Percentiles rank a stretch among this genome's conserved stretches.
Conservation (phyloP, 2,888 invertebrate species). For the Lucinisca nassula region DNA sequence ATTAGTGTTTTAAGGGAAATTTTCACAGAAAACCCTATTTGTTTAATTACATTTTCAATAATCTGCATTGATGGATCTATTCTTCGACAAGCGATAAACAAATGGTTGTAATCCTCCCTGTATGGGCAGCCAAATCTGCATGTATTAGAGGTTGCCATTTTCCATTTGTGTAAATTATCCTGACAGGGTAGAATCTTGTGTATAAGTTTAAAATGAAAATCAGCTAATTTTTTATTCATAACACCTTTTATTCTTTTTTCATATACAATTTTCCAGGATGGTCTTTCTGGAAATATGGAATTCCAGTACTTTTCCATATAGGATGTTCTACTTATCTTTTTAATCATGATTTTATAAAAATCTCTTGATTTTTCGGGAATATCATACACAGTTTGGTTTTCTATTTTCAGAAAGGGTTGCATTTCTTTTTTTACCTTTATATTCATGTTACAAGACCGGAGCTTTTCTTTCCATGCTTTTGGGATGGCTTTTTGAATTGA, state of each 20-base stretch:
- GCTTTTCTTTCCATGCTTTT: background rate
- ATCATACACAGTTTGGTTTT: background rate
- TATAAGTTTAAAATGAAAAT: background rate
- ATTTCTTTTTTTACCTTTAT: background rate
- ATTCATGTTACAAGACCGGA: background rate
- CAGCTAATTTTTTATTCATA: background rate
- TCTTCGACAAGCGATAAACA: background rate
- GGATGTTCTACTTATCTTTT: background rate
- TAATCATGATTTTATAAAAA: background rate
- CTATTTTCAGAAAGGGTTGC: background rate
- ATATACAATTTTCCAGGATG: background rate
- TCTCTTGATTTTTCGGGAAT: background rate
- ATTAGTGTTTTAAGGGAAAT: too few relatives aligned
- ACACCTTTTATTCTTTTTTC: background rate
- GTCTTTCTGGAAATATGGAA: background rate
- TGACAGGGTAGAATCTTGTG: background rate
- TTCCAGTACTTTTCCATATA: background rate
- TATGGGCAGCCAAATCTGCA: background rate
- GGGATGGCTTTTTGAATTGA: background rate
- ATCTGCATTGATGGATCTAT: too few relatives aligned
- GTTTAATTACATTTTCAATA: too few relatives aligned
- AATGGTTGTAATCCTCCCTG: background rate
- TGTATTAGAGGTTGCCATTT: background rate
- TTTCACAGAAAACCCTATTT: too few relatives aligned
- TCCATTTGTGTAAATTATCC: background rate